Base-by-base conservation (phyloP, 2,888 invertebrate genomes). In the Cerastoderma edule region DNA sequence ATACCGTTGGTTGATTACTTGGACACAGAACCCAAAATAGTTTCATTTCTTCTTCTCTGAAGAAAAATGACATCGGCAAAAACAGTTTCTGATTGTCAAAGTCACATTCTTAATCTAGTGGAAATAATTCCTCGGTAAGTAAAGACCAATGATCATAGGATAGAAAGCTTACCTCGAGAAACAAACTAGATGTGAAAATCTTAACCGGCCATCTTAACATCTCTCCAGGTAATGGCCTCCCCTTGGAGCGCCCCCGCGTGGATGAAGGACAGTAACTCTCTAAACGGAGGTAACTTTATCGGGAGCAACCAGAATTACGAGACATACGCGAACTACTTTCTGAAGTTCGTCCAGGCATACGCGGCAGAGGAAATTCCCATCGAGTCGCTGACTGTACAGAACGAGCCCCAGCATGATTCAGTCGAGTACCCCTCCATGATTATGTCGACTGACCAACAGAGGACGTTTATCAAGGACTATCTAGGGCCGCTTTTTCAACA, bases 181-280 rank as follows among this genome's bases (percentile, higher is more conserved):
- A n/a, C n/a, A n/a, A n/a, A n/a, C n/a, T n/a, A n/a, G n/a, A n/a
- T n/a, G n/a, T n/a, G n/a, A n/a, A n/a, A n/a, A n/a, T n/a, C n/a
- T n/a, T n/a, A n/a, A n/a, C n/a, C n/a, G n/a, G n/a, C n/a, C n/a
- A n/a, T n/a, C n/a, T n/a, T n/a, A n/a, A n/a, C n/a, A n/a, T n/a
- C n/a, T n/a, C n/a, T n/a, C n/a, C n/a, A n/a, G n/a, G n/a, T 60
- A 13, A 57, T 85, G 24, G 85, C 72, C 8, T 80, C 82, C 0
- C 83, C 85, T 1, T 85, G 85, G 83, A 70, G 78, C n/a, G 80
- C 85, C 0, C 85, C 85, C 6, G 80, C 78, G 0, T 85, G 85
- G 85, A 79, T 85, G 82, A 85, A 85, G 53, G 70, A 72, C 2
- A 72, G 69, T 16, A 67, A 80, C 60, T 22, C 48, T 19, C 54